Conservation (phyloP, 2,888 invertebrate species). For the Scotopteryx bipunctaria region DNA sequence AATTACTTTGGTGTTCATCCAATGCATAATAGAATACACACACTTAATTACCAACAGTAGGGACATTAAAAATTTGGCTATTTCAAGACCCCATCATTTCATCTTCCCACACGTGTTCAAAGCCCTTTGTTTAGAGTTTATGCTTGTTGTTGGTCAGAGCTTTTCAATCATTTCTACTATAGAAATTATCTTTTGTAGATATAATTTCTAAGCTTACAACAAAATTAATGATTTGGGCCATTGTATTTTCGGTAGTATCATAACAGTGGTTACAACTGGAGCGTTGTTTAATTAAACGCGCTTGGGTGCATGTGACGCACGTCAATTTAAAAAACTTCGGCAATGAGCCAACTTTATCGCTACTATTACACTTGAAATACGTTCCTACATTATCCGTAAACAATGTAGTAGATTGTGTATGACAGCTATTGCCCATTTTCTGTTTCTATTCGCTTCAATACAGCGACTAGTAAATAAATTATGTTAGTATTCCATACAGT, state of each 20-base stretch:
- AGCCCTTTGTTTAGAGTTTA: too few relatives aligned
- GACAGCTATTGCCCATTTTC: not conserved
- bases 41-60: not conserved
- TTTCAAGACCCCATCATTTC: not conserved
- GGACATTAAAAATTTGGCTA: not conserved
- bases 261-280: conserved; percentile 45
- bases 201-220: too few relatives aligned
- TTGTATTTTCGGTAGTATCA: conserved; percentile 40
- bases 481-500: too few relatives aligned
- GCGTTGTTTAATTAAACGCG: conserved; percentile 53
- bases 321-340: conserved; percentile 47
- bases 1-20: conserved; percentile 40
- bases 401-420: conserved; percentile 1
- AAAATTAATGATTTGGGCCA: too few relatives aligned
- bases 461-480: not conserved
- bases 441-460: not conserved
- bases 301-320: conserved; percentile 51
- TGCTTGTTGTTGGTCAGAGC: too few relatives aligned
- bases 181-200: too few relatives aligned
- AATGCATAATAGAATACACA: not conserved
- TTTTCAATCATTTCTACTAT: too few relatives aligned
- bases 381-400: conserved; percentile 6
- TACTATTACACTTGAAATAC: conserved; percentile 26
- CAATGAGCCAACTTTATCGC: conserved; percentile 31
- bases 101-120: too few relatives aligned